These are phyloP conservation scores for Labeo catla DNA, from an alignment of 2,113 vertebrate species.

Conservation along the genomic window DNA sequence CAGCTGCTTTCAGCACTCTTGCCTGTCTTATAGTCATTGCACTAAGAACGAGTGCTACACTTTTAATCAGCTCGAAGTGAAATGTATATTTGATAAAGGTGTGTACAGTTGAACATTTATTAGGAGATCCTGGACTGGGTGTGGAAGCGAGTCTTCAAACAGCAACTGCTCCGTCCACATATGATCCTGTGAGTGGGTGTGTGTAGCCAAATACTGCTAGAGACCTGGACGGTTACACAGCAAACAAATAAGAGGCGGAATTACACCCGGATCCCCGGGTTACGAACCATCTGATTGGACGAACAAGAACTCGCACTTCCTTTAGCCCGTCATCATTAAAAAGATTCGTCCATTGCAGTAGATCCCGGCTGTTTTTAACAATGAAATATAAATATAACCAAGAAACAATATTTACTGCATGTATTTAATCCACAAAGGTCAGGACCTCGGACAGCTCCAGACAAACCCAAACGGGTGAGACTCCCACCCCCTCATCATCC, in stretches of 20 bases:
- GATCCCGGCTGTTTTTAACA: neutral
- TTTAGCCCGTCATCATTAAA: neutral
- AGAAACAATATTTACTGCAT: neutral
- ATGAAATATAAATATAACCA: neutral
- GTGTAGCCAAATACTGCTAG: neutral
- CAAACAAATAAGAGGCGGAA: conserved; percentile 68
- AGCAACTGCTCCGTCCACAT: conserved; percentile 29
- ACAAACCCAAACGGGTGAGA: neutral
- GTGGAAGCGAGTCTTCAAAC: conserved; percentile 66
- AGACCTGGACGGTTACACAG: conserved; percentile 14
- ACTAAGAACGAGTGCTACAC: conserved; percentile 43
- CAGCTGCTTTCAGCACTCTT: conserved; percentile 22
- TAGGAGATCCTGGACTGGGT: conserved; percentile 80
- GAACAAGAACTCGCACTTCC: neutral
- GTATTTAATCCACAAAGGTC: neutral
- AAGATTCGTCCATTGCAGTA: neutral
- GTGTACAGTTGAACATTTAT: conserved; percentile 81
- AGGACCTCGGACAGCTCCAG: conserved; percentile 56
- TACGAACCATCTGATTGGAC: conserved; percentile 17
- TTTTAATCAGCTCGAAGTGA: conserved; percentile 74
- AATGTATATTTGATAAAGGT: conserved; percentile 83
- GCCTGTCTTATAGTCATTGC: conserved; percentile 12
- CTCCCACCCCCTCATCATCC: too few species aligned
- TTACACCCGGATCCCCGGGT: conserved; percentile 69
- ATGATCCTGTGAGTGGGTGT: conserved; percentile 36